Base-by-base conservation (phyloP, 2,888 invertebrate species). In the Poecilus cupreus region DNA sequence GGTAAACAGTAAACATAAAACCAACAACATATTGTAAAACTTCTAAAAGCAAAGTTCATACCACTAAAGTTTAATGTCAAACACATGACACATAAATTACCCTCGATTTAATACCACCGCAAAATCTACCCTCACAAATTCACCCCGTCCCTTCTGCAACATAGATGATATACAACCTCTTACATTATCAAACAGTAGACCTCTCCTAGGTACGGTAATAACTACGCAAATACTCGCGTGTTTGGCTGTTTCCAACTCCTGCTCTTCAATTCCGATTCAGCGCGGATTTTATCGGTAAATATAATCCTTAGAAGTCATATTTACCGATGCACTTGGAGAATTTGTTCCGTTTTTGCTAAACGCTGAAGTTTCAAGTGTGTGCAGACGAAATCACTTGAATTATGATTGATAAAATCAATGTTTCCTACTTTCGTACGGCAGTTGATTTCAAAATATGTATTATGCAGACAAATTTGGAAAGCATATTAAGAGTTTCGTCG, bases 1-100 rank as follows among this genome's bases (percentile, higher is more conserved):
- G 64, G 37, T 68, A 68, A 68, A 68, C 37, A 22, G 18, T 68
- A 68, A 68, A 68, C 4, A 68, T 68, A 68, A 60, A 26, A 26
- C 60, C 60, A 43, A 60, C 60, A 60, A 60, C 24, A 24, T 43
- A 43, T 60, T 60, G 22, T 54, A 54, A 22, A 54, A 54, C 10
- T 54, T 18, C 22, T 54, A 22, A 54, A 10, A 54, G n/a, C 13
- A 26, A 60, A 60, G 60, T 60, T 60, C 60, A 60, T 13, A 24
- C 57, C 24, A 54, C 8, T 60, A 26, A 60, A 54, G 20, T 54
- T 54, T 18, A 60, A 60, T 60, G 60, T 26, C 60, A 60, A 60
- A 13, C 60, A 24, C 24, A 26, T 60, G 26, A 26, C 60, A 60
- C 60, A 60, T 60, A 60, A 60, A 60, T 60, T 60, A 60, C 24